Conservation (phyloP, 1,140 invertebrate genomes). For the Uloborus diversus region DNA sequence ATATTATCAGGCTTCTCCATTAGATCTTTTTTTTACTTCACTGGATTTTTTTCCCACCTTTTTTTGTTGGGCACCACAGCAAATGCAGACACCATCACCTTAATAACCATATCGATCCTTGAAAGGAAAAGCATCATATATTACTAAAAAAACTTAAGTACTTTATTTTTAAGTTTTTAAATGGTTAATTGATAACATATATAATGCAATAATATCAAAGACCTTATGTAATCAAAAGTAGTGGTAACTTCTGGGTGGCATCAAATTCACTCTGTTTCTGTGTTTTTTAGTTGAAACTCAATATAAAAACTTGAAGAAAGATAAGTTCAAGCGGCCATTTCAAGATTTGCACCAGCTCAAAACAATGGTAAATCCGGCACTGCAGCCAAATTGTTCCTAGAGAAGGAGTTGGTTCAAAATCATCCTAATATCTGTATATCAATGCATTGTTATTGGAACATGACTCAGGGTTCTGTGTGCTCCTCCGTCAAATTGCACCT, state of each 20-base stretch:
- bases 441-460: too few species aligned
- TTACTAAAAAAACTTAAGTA: not conserved
- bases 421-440: too few species aligned
- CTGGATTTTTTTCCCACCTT: constrained; percentile 5
- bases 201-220: not conserved
- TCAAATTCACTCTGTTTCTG: not conserved
- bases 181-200: not conserved
- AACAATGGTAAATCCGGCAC: too few species aligned
- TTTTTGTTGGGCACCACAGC: constrained; percentile 6
- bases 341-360: not conserved
- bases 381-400: too few species aligned
- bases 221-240: not conserved
- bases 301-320: not conserved
- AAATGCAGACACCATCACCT: constrained; percentile 46
- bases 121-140: not conserved
- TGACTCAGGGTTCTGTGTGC: too few species aligned
- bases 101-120: constrained; percentile 48
- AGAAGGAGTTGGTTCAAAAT: too few species aligned
- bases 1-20: too few species aligned
- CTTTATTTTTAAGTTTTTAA: not conserved
- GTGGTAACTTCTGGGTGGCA: not conserved
- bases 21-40: not conserved
- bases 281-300: not conserved
- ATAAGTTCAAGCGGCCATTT: not conserved
- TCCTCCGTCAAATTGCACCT: too few species aligned